Evolutionary conservation across 2,888 invertebrate genomes (phyloP).

Genomic region (Agonopterix arenella): DNA sequence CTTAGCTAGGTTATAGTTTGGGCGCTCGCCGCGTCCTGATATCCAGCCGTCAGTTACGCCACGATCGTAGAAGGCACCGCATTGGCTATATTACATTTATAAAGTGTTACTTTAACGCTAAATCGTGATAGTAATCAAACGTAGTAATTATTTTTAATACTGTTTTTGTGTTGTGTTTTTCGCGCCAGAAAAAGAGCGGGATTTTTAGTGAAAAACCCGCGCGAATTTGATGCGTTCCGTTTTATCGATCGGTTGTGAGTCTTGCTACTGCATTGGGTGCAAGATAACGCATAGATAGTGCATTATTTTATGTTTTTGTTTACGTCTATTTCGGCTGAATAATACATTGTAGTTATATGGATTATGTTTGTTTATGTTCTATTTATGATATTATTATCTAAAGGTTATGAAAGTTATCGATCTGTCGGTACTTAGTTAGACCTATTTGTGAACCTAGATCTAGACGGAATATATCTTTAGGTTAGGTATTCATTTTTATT

Average conservation of each 20-base stretch:
- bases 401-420: no score
- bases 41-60: constrained; percentile 60
- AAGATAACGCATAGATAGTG: constrained; percentile 35
- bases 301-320: constrained; percentile 30
- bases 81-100: constrained; percentile 20
- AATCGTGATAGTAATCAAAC: neutral
- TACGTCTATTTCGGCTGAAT: constrained; percentile 27
- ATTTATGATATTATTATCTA: no score
- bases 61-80: constrained; percentile 54
- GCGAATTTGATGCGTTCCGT: constrained; percentile 38
- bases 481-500: no score
- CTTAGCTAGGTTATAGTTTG: constrained; percentile 66
- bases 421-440: no score
- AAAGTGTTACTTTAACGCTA: constrained; percentile 6
- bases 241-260: constrained; percentile 49
- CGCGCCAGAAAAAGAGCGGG: neutral
- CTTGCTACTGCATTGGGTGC: constrained; percentile 49
- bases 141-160: neutral
- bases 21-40: constrained; percentile 45
- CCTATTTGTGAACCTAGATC: no score
- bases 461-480: no score
- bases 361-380: no score
- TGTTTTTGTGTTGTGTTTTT: constrained; percentile 14
- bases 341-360: neutral
- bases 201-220: constrained; percentile 34